phyloP scores from a whole-genome alignment of 1,140 invertebrate species.

The Achroia grisella region DNA sequence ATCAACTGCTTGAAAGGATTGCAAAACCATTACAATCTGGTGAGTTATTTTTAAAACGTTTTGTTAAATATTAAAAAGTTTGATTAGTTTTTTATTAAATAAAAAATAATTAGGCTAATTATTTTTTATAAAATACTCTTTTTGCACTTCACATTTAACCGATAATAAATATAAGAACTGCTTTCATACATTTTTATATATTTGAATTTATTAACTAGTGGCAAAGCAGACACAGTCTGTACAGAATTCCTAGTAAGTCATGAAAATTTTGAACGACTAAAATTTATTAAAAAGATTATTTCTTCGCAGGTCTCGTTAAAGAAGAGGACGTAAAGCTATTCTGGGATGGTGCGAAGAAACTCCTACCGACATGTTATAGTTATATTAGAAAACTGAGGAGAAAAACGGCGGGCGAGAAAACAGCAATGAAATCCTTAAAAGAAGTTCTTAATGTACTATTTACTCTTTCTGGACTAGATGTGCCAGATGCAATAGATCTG shows the following conservation, averaged over 20 bases:
- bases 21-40: constrained; percentile 78
- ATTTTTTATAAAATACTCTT: no score
- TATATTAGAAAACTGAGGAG: constrained; percentile 83
- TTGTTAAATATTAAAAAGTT: no score
- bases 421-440: constrained; percentile 77
- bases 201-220: no score
- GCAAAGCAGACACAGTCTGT: no score
- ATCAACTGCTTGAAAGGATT: constrained; percentile 78
- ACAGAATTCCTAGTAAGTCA: no score
- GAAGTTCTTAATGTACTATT: constrained; percentile 82
- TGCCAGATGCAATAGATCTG: constrained; percentile 77
- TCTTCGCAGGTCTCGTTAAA: constrained; percentile 65
- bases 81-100: no score
- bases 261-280: no score
- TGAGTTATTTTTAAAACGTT: constrained; percentile 14
- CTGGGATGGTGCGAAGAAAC: constrained; percentile 84
- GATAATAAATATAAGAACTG: no score
- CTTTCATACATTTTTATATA: no score
- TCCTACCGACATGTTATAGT: constrained; percentile 84
- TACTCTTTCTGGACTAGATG: constrained; percentile 74
- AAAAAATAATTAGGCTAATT: no score
- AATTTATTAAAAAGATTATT: no score
- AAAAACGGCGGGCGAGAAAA: constrained; percentile 80
- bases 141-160: no score
- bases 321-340: constrained; percentile 85